Percentiles rank a stretch among this genome's conserved stretches.
Evolutionary conservation across 2,113 vertebrate species (phyloP).

Genomic region (Oryzias celebensis): DNA sequence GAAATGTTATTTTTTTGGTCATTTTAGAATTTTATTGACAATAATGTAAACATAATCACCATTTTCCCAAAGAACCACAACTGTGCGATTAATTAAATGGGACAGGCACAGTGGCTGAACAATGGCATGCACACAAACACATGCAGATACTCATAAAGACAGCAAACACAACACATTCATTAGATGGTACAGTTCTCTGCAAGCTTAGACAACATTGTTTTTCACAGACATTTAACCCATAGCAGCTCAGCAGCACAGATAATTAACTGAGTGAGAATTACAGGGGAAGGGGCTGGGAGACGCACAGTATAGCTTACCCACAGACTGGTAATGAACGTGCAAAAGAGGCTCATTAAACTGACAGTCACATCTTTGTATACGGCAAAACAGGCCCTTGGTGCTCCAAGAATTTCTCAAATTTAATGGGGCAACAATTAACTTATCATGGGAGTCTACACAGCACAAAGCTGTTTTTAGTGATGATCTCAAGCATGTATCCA

Average conservation of each 20-base stretch:
- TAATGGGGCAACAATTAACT: slow-evolving; percentile 13
- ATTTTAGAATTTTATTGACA: neutral
- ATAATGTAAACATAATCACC: slow-evolving; percentile 8
- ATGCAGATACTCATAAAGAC: slow-evolving; percentile 3
- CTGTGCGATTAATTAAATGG: neutral
- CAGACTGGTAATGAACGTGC: slow-evolving; percentile 38
- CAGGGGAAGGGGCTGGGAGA: slow-evolving; percentile 35
- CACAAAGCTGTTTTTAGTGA: slow-evolving; percentile 11
- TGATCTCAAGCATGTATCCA: slow-evolving; percentile 1
- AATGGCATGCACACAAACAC: neutral
- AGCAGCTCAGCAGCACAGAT: slow-evolving; percentile 63
- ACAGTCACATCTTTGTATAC: slow-evolving; percentile 28
- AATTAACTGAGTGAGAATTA: slow-evolving; percentile 60
- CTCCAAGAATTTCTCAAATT: slow-evolving; percentile 19
- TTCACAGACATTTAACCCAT: slow-evolving; percentile 49
- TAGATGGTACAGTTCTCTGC: slow-evolving; percentile 38
- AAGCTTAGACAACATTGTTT: slow-evolving; percentile 60
- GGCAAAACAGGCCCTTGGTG: slow-evolving; percentile 14
- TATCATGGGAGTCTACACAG: slow-evolving; percentile 8
- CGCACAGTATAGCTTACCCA: slow-evolving; percentile 26
- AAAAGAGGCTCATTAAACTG: slow-evolving; percentile 33
- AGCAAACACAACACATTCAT: slow-evolving; percentile 17
- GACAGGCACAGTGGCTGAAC: neutral
- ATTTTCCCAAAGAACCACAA: neutral
- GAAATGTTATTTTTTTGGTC: too few relatives aligned